Evolutionary conservation across 1,140 invertebrate species (phyloP).

Genomic region (Pygmarrhopalites habei): DNA sequence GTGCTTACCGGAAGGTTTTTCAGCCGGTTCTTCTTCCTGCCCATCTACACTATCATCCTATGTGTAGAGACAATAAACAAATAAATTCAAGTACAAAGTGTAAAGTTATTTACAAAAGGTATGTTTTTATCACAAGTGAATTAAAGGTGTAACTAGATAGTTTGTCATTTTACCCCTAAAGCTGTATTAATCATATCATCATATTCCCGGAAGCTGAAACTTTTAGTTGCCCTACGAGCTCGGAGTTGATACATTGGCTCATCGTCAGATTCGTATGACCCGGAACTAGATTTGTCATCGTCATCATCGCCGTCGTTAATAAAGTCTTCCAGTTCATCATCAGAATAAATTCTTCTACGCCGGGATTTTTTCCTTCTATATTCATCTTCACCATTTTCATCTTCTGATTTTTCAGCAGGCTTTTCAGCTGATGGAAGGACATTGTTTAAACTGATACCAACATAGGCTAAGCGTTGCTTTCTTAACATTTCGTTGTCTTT

Average conservation of each 20-base stretch:
- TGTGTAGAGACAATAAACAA: neutral
- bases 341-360: slow-evolving; percentile 15
- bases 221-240: slow-evolving; percentile 59
- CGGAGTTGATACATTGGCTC: slow-evolving; percentile 75
- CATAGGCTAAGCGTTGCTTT: slow-evolving; percentile 64
- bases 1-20: neutral
- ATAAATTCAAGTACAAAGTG: no score
- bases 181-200: slow-evolving; percentile 90
- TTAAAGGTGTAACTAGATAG: no score
- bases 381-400: slow-evolving; percentile 36
- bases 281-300: slow-evolving; percentile 14
- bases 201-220: slow-evolving; percentile 80
- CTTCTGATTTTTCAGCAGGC: slow-evolving; percentile 23
- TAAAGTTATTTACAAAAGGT: no score
- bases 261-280: slow-evolving; percentile 28
- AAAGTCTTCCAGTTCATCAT: slow-evolving; percentile 21
- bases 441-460: slow-evolving; percentile 70
- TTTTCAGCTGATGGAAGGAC: slow-evolving; percentile 47
- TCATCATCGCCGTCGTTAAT: slow-evolving; percentile 20
- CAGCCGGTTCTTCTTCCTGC: slow-evolving; percentile 7
- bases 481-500: slow-evolving; percentile 59
- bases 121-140: no score
- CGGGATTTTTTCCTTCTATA: neutral
- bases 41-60: slow-evolving; percentile 45
- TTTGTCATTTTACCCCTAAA: slow-evolving; percentile 63